Evolutionary conservation across 2,797 vertebrate species (phyloP), one percentile per base, ranked within the genome.

Genomic region (Ibycter americanus): DNA sequence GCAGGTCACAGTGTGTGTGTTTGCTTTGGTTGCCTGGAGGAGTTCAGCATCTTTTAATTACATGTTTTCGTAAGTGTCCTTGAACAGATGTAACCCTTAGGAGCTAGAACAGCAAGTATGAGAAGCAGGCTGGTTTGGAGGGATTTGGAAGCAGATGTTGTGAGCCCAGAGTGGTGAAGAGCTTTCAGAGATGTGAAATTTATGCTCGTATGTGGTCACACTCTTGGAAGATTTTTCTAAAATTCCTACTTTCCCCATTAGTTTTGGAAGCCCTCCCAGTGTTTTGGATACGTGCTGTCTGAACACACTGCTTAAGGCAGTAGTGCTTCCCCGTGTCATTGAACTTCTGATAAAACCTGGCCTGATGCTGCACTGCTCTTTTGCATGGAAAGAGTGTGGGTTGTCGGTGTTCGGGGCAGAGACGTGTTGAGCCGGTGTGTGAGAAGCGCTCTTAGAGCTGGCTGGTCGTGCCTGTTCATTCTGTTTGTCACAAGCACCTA

Each of bases 31-130:
- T 79, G 82, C 76, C 84, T 91, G 79, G 42, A 89, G 82, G 71
- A 89, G 59, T 66, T 87, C 54, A 52, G 52, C 68, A 54, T 93
- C 72, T 90, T 94, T 66, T 88, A 84, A 87, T 95, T 67, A 72
- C 4, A 3, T 66, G 51, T 47, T 92, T 93, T 73, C 20, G 0
- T 78, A 92, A 87, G 44, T 83, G n/a, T 81, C 47, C 51, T 85
- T 83, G 74, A 82, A 70, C 83, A 88, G 44, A 83, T 76, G 44
- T 67, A 79, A 62, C 40, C 44, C 68, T 72, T 74, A 85, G 71
- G 87, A 88, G n/a, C 61, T 65, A 44, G 49, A 93, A 61, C 14
- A 83, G 71, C 6, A 26, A 59, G 8, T 38, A 38, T 27, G 78
- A 86, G 67, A 55, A 77, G 40, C 40, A 56, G 49, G 42, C 55